Conservation (phyloP, 2,888 invertebrate species). For the Euplagia quadripunctaria region DNA sequence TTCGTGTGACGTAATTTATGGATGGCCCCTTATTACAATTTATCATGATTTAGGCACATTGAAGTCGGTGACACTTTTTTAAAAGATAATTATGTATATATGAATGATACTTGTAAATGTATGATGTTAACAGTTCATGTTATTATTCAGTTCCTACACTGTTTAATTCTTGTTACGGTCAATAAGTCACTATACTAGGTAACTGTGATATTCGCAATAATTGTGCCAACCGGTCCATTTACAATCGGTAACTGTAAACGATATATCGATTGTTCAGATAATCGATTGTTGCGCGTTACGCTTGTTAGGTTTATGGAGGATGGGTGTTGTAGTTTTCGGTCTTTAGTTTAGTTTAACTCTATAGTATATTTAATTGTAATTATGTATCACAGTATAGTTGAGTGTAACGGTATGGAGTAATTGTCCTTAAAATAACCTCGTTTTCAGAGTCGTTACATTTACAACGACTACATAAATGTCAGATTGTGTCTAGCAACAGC, state of each 20-base stretch:
- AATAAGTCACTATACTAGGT: slow-evolving; percentile 3
- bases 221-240: slow-evolving; percentile 20
- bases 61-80: too few species aligned
- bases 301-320: slow-evolving; percentile 3
- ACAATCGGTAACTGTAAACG: slow-evolving; percentile 24
- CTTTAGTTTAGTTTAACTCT: background rate
- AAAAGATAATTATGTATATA: too few species aligned
- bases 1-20: too few species aligned
- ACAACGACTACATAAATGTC: too few species aligned
- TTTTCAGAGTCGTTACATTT: background rate
- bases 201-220: slow-evolving; percentile 8
- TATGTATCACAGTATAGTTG: too few species aligned
- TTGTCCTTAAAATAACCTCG: background rate
- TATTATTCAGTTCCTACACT: too few species aligned
- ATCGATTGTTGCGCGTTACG: slow-evolving; percentile 15
- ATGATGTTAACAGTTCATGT: too few species aligned
- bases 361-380: background rate
- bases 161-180: background rate
- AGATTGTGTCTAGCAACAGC: too few species aligned
- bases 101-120: too few species aligned
- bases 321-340: background rate
- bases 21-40: too few species aligned
- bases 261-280: slow-evolving; percentile 13
- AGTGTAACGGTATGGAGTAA: background rate
- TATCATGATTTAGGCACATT: too few species aligned